These are phyloP conservation scores for Philopotamus ludificatus DNA, from an alignment of 1,140 invertebrate species.

Conservation along the genomic window DNA sequence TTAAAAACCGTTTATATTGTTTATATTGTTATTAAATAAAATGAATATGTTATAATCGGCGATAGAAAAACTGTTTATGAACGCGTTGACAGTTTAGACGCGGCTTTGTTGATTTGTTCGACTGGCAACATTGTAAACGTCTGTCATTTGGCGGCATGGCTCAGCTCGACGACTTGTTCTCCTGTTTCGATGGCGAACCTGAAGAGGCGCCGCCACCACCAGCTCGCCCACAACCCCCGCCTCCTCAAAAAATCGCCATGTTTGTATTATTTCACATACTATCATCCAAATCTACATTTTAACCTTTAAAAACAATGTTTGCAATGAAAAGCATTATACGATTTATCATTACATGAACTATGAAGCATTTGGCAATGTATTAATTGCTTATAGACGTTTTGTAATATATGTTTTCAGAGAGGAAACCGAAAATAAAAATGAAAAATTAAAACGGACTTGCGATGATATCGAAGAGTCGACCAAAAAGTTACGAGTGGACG, in stretches of 20 bases:
- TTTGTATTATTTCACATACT: not conserved
- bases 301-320: not conserved
- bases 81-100: not conserved
- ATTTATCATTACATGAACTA: too few species aligned
- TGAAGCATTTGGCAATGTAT: too few species aligned
- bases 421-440: too few species aligned
- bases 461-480: constrained; percentile 15
- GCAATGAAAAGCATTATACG: not conserved
- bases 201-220: not conserved
- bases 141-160: not conserved
- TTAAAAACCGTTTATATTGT: not conserved
- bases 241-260: not conserved
- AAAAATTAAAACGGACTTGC: too few species aligned
- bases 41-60: not conserved
- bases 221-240: not conserved
- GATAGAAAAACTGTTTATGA: not conserved
- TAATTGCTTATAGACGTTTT: too few species aligned
- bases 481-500: constrained; percentile 31
- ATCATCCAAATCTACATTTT: not conserved
- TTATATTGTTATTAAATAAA: not conserved
- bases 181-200: constrained; percentile 37
- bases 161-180: constrained; percentile 35
- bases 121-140: too few species aligned
- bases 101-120: not conserved
- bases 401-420: too few species aligned